Evolutionary conservation across 2,797 vertebrate genomes (phyloP).

Genomic region (Calcarius lapponicus): DNA sequence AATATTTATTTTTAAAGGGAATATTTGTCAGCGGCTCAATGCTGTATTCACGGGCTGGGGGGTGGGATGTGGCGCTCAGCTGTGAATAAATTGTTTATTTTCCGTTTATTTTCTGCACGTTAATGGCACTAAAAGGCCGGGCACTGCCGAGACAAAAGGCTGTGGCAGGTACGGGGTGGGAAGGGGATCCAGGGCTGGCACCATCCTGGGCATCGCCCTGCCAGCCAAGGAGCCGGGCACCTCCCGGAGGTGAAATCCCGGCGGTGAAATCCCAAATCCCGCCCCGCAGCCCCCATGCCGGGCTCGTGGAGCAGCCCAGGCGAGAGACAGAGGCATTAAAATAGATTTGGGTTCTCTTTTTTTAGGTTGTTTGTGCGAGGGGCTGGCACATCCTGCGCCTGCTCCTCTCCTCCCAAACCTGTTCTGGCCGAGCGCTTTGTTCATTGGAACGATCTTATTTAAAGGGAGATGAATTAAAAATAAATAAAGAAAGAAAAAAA

Average conservation of each 20-base stretch:
- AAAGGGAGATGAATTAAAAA: slow-evolving; percentile 57
- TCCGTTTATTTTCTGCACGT: neutral
- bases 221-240: rapidly evolving
- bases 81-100: neutral
- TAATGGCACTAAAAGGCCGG: neutral
- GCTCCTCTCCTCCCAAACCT: neutral
- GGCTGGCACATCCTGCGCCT: neutral
- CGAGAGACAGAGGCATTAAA: neutral
- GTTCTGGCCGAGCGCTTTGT: slow-evolving; percentile 25
- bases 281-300: rapidly evolving
- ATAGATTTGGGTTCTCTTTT: neutral
- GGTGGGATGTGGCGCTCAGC: neutral
- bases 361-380: neutral
- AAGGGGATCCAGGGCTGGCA: neutral
- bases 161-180: neutral
- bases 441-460: slow-evolving; percentile 62
- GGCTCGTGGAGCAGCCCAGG: neutral
- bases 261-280: neutral
- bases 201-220: rapidly evolving
- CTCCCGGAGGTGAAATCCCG: neutral
- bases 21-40: neutral
- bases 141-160: neutral
- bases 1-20: too few relatives aligned
- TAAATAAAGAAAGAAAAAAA: neutral
- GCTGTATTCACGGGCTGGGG: neutral